Percentiles rank a stretch among this genome's conserved stretches.
Evolutionary conservation across 1,140 invertebrate species (phyloP).

Genomic region (Bombus haemorrhoidalis): DNA sequence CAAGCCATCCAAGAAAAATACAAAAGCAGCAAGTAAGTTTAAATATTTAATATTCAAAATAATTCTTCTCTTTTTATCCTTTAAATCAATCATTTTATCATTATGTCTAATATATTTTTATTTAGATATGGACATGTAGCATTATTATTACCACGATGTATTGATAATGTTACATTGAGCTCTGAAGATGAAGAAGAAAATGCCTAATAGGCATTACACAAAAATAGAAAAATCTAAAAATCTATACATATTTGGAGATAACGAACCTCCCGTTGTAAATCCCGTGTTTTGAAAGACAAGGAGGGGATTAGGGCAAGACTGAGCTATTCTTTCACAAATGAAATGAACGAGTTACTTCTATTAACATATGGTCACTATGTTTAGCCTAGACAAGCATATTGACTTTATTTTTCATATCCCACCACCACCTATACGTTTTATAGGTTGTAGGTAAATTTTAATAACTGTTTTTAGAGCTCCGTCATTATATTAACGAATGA

Average conservation of each 20-base stretch:
- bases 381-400: slow-evolving; percentile 47
- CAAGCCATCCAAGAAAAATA: slow-evolving; percentile 94
- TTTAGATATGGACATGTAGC: slow-evolving; percentile 79
- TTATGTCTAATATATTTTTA: slow-evolving; percentile 22
- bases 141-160: slow-evolving; percentile 76
- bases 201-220: slow-evolving; percentile 58
- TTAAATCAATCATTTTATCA: slow-evolving; percentile 8
- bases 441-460: slow-evolving; percentile 68
- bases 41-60: slow-evolving; percentile 1
- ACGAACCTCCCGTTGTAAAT: slow-evolving; percentile 71
- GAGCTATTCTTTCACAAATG: slow-evolving; percentile 68
- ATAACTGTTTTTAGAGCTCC: slow-evolving; percentile 65
- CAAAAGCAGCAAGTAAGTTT: slow-evolving; percentile 87
- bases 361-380: slow-evolving; percentile 61
- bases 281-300: slow-evolving; percentile 54
- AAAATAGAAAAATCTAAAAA: slow-evolving; percentile 45
- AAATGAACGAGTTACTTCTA: slow-evolving; percentile 61
- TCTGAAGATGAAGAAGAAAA: slow-evolving; percentile 77
- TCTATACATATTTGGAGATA: slow-evolving; percentile 62
- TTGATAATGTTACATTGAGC: slow-evolving; percentile 67
- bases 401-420: slow-evolving; percentile 52
- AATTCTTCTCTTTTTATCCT: background rate
- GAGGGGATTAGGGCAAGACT: slow-evolving; percentile 74
- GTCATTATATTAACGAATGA: slow-evolving; percentile 67
- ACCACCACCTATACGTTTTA: slow-evolving; percentile 42